Evolutionary conservation across 1,140 invertebrate species (phyloP), one percentile per base, ranked within the genome.

Genomic region (Rhagoletis pomonella): DNA sequence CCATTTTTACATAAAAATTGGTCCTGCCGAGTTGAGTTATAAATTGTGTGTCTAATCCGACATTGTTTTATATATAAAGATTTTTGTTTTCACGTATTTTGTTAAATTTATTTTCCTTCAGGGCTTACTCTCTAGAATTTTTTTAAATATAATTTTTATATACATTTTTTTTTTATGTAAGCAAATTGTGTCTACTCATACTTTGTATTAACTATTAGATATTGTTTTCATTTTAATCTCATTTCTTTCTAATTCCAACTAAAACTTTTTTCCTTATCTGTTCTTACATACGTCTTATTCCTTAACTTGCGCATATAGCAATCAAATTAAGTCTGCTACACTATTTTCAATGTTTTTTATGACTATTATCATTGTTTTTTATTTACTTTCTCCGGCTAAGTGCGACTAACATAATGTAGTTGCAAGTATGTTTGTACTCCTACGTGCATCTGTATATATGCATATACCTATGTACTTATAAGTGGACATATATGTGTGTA

Each of bases 341-440:
- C 69, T 73, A 73, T n/a, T 69, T 69, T 84, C 10, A 19, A 47
- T 59, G 7, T 4, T n/a, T 10, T 39, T 65, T 86, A 86, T 85
- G 10, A 59, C 17, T 10, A n/a, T n/a, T n/a, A n/a, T n/a, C n/a
- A n/a, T n/a, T n/a, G 9, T 1, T 62, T 44, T 60, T 86, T 60
- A 17, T 62, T 86, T 86, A 62, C 58, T 86, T 62, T 86, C 58
- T 62, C 85, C 59, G 12, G 14, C 39, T 86, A 44, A 64, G 62
- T 65, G 14, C 19, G 55, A 9, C 19, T 9, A 55, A 77, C 12
- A 62, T 85, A 59, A 55, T 84, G 55, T 55, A 44, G 50, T 42
- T 29, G 44, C 29, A 1, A 29, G 29, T 86, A 86, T 77, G 17
- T 62, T 55, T 55, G 12, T 73, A 42, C n/a, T 55, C 42, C 7